Conservation (phyloP, 2,113 vertebrate genomes). For the Passer montanus region DNA sequence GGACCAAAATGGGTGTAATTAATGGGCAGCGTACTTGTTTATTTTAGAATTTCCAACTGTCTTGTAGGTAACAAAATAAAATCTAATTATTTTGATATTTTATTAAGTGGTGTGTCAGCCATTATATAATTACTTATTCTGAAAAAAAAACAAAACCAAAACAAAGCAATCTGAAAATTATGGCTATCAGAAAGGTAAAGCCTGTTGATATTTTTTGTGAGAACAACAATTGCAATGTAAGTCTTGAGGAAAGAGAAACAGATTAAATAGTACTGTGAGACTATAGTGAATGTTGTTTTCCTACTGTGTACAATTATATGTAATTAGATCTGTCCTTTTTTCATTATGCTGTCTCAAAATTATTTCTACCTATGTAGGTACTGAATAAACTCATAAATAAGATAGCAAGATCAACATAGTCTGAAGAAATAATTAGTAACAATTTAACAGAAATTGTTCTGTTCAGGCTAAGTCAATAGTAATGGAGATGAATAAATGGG, state of each 20-base stretch:
- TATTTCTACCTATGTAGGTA: conserved; percentile 42
- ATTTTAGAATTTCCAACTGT: conserved; percentile 25
- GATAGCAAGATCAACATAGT: conserved; percentile 24
- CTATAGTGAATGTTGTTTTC: conserved; percentile 36
- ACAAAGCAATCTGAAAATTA: conserved; percentile 27
- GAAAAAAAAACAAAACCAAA: neutral
- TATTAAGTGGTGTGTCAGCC: conserved; percentile 30
- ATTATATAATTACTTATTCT: conserved; percentile 30
- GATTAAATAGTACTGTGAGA: conserved; percentile 34
- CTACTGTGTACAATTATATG: conserved; percentile 49
- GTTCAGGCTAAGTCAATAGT: conserved; percentile 38
- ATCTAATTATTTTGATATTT: conserved; percentile 64
- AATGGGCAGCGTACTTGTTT: neutral
- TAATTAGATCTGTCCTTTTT: conserved; percentile 56
- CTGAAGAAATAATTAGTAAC: conserved; percentile 59
- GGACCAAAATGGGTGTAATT: conserved; percentile 17
- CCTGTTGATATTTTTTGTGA: conserved; percentile 40
- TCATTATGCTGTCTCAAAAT: conserved; percentile 58
- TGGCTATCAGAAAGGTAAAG: neutral
- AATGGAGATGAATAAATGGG: conserved; percentile 40
- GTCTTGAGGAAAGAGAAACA: conserved; percentile 20
- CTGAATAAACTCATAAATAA: conserved; percentile 41
- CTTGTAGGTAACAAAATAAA: conserved; percentile 44
- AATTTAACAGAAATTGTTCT: conserved; percentile 54
- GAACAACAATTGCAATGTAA: neutral